Conservation (phyloP, 37 sponge, comb jelly and placozoan genomes). For the Chondrosia reniformis region DNA sequence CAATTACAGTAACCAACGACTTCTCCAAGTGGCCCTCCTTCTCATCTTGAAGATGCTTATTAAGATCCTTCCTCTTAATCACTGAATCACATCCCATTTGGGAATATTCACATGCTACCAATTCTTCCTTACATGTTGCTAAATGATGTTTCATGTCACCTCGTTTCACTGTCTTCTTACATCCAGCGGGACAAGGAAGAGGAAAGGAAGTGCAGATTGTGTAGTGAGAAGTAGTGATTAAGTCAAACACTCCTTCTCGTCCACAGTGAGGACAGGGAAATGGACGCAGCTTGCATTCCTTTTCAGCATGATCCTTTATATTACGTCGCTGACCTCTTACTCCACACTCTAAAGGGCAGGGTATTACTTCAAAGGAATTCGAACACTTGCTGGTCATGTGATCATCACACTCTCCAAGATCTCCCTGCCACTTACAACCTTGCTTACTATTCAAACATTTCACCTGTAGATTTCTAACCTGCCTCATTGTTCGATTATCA, state of each 20-base stretch:
- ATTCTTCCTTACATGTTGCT: conserved; percentile 1
- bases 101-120: neutral
- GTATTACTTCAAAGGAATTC: conserved; percentile 17
- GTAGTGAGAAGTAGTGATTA: neutral
- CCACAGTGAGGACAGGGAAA: conserved; percentile 22
- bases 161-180: neutral
- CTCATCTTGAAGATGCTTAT: neutral
- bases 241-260: neutral
- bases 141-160: neutral
- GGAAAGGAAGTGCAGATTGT: neutral
- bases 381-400: conserved; percentile 25
- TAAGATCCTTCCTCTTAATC: neutral
- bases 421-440: conserved; percentile 55
- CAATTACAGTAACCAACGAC: neutral
- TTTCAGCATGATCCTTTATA: conserved; percentile 5
- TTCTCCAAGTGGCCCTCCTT: neutral
- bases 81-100: neutral
- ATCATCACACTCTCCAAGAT: conserved; percentile 13
- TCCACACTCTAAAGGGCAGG: conserved; percentile 24
- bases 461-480: conserved; percentile 34
- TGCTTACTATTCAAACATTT: conserved; percentile 28
- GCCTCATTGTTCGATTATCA: conserved; percentile 25
- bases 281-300: conserved; percentile 20
- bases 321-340: neutral
- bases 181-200: conserved; percentile 2